phyloP scores from a whole-genome alignment of 2,113 vertebrate species.

The Myotis brandtii region DNA sequence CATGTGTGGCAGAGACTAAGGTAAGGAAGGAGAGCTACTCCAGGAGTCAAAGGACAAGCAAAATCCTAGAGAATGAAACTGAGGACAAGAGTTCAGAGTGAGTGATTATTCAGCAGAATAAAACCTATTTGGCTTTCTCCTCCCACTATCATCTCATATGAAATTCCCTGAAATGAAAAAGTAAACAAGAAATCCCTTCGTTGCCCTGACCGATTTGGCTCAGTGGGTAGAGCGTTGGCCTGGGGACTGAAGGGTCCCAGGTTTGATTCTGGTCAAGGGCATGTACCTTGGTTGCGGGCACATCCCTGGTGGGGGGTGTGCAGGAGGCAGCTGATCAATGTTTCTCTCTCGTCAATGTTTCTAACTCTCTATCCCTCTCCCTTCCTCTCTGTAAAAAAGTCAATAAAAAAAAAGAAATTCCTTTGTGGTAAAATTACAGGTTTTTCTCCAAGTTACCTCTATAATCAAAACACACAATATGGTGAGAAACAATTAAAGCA shows the following conservation, averaged over 20 bases:
- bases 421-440: background rate
- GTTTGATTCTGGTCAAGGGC: too few relatives aligned
- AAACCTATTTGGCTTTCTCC: background rate
- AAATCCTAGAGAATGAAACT: background rate
- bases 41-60: background rate
- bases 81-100: background rate
- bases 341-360: too few relatives aligned
- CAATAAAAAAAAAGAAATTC: background rate
- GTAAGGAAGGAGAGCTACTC: background rate
- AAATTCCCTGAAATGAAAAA: background rate
- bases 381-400: too few relatives aligned
- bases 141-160: background rate
- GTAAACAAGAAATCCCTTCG: background rate
- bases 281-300: too few relatives aligned
- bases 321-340: too few relatives aligned
- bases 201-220: too few relatives aligned
- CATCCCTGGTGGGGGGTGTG: too few relatives aligned
- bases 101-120: background rate
- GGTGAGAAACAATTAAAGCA: background rate
- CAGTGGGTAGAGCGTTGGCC: too few relatives aligned
- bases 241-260: too few relatives aligned
- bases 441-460: background rate
- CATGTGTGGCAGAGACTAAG: background rate
- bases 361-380: too few relatives aligned
- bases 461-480: background rate